A percentile compares a stretch with the other conserved stretches of the same genome.
These are phyloP conservation scores for Cyphomyrus plagiostoma DNA, from an alignment of 2,113 vertebrate genomes.

Conservation along the genomic window DNA sequence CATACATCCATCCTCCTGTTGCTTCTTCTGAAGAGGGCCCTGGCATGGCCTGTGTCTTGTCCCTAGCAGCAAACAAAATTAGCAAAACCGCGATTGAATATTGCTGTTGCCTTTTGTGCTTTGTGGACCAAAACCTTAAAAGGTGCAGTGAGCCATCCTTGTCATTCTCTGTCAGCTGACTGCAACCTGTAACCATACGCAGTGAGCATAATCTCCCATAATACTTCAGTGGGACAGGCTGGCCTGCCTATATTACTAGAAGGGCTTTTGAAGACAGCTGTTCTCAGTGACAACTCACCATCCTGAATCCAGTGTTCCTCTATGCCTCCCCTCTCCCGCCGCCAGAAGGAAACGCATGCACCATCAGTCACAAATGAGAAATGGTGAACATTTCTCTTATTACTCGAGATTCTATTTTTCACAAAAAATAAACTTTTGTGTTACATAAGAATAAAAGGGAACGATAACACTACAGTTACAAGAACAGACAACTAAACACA, in stretches of 20 bases:
- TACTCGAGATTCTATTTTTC: slow-evolving; percentile 38
- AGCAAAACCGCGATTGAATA: neutral
- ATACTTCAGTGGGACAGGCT: neutral
- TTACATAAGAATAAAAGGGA: slow-evolving; percentile 31
- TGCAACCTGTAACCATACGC: neutral
- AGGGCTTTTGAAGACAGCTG: neutral
- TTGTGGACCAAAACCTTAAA: neutral
- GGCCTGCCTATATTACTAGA: neutral
- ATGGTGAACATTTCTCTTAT: slow-evolving; percentile 49
- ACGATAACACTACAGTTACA: slow-evolving; percentile 21
- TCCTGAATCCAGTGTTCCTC: neutral
- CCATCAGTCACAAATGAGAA: slow-evolving; percentile 41
- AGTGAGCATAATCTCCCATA: neutral
- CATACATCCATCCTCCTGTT: neutral
- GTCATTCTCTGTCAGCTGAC: neutral
- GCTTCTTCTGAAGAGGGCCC: neutral
- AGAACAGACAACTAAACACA: slow-evolving; percentile 41
- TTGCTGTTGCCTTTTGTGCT: neutral
- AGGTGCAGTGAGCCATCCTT: neutral
- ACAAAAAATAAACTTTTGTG: slow-evolving; percentile 56
- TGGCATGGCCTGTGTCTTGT: neutral
- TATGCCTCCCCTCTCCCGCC: neutral
- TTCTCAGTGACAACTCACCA: neutral
- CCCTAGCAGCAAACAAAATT: neutral
- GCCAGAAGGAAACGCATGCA: slow-evolving; percentile 21